phyloP scores from a whole-genome alignment of 2,888 invertebrate genomes.

The Drosophila niveifrons region DNA sequence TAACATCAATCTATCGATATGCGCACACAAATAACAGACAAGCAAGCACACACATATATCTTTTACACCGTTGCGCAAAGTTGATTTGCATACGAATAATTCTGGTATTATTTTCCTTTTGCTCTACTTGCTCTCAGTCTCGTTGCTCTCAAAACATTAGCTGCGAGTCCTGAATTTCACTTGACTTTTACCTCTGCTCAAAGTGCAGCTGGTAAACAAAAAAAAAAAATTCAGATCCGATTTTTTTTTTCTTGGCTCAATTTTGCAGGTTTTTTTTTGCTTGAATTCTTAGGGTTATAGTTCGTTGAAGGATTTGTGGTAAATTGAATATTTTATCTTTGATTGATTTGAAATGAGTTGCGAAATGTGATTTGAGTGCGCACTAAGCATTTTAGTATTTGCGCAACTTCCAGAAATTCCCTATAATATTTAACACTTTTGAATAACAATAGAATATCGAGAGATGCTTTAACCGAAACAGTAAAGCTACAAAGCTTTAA shows the following conservation, averaged over 20 bases:
- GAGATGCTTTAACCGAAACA: neutral
- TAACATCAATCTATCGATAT: slow-evolving; percentile 76
- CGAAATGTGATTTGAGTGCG: neutral
- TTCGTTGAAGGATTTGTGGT: slow-evolving; percentile 34
- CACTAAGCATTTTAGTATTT: neutral
- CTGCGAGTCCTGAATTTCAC: slow-evolving; percentile 27
- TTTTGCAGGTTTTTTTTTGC: slow-evolving; percentile 27
- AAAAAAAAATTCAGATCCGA: neutral
- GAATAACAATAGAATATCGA: neutral
- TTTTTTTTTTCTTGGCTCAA: slow-evolving; percentile 17
- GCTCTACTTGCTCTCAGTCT: slow-evolving; percentile 49
- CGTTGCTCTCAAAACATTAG: slow-evolving; percentile 65
- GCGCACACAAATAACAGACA: slow-evolving; percentile 2
- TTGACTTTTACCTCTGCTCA: slow-evolving; percentile 41
- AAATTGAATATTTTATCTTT: slow-evolving; percentile 38
- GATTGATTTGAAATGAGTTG: slow-evolving; percentile 42
- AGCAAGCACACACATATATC: slow-evolving; percentile 30
- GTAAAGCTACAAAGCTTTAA: neutral
- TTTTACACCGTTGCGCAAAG: slow-evolving; percentile 48
- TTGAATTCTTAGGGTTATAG: slow-evolving; percentile 11
- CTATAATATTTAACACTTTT: neutral
- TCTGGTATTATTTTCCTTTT: slow-evolving; percentile 47
- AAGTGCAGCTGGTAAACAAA: slow-evolving; percentile 45
- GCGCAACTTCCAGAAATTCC: neutral
- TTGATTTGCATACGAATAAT: slow-evolving; percentile 67